These are phyloP conservation scores for Galerucella nymphaeae DNA, from an alignment of 2,888 invertebrate genomes.

Conservation along the genomic window DNA sequence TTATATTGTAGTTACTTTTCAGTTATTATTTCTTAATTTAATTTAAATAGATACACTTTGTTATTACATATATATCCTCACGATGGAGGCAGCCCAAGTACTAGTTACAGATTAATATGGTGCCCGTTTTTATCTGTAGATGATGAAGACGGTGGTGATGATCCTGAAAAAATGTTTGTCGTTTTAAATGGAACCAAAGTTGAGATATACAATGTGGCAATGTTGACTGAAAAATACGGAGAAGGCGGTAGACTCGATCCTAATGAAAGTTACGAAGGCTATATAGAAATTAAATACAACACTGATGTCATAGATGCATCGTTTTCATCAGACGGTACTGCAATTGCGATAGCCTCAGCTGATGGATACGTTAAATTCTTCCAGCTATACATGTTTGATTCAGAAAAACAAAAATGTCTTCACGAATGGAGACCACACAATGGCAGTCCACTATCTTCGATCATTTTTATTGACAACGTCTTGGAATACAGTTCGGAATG, in stretches of 20 bases:
- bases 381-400: conserved; percentile 81
- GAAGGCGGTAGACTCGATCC: conserved; percentile 62
- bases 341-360: conserved; percentile 88
- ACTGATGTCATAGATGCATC: conserved; percentile 84
- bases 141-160: conserved; percentile 72
- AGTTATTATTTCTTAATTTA: conserved; percentile 48
- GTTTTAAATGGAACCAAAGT: conserved; percentile 80
- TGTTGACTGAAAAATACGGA: conserved; percentile 64
- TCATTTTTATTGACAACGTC: conserved; percentile 95
- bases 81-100: conserved; percentile 54
- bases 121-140: conserved; percentile 89
- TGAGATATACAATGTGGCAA: conserved; percentile 69
- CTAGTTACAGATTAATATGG: conserved; percentile 79
- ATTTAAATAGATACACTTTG: conserved; percentile 66
- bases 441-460: conserved; percentile 85
- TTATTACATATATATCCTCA: conserved; percentile 72
- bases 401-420: conserved; percentile 81
- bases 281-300: conserved; percentile 70
- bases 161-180: conserved; percentile 82
- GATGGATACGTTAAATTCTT: conserved; percentile 95
- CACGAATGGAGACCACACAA: conserved; percentile 95
- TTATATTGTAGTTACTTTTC: neutral
- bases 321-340: conserved; percentile 94
- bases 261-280: conserved; percentile 64
- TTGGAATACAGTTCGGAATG: conserved; percentile 82